Evolutionary conservation across 1,140 invertebrate species (phyloP).

Genomic region (Dendroctonus valens): DNA sequence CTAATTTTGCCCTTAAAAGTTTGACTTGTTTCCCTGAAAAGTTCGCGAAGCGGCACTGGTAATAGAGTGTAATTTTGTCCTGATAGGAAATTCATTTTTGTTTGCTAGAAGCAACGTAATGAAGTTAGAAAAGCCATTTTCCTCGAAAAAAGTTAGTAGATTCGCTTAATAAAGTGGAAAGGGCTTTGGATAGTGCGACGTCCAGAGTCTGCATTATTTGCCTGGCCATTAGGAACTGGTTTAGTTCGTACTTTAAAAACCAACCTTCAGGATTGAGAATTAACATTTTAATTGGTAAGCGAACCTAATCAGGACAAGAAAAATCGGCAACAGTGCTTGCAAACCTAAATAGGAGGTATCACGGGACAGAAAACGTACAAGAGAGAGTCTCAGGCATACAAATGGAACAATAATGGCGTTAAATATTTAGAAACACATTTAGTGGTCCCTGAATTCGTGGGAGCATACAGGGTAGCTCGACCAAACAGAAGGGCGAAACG

Average conservation of each 20-base stretch:
- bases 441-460: slow-evolving; percentile 14
- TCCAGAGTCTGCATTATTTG: neutral
- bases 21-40: slow-evolving; percentile 25
- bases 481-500: neutral
- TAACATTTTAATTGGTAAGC: no score
- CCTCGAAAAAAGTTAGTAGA: slow-evolving; percentile 11
- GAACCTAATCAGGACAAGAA: no score
- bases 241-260: no score
- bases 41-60: slow-evolving; percentile 22
- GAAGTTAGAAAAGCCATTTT: slow-evolving; percentile 31
- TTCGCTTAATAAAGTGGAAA: slow-evolving; percentile 1
- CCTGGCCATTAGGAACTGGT: no score
- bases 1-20: slow-evolving; percentile 26
- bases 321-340: slow-evolving; percentile 4
- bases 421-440: slow-evolving; percentile 27
- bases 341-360: slow-evolving; percentile 2
- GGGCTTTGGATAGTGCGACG: neutral
- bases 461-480: slow-evolving; percentile 4
- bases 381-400: slow-evolving; percentile 14
- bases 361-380: slow-evolving; percentile 9
- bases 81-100: slow-evolving; percentile 33
- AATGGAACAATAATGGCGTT: slow-evolving; percentile 28
- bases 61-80: slow-evolving; percentile 30
- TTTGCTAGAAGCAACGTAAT: slow-evolving; percentile 30
- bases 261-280: no score